phyloP scores from a whole-genome alignment of 1,140 invertebrate species.

The Pygmarrhopalites habei region DNA sequence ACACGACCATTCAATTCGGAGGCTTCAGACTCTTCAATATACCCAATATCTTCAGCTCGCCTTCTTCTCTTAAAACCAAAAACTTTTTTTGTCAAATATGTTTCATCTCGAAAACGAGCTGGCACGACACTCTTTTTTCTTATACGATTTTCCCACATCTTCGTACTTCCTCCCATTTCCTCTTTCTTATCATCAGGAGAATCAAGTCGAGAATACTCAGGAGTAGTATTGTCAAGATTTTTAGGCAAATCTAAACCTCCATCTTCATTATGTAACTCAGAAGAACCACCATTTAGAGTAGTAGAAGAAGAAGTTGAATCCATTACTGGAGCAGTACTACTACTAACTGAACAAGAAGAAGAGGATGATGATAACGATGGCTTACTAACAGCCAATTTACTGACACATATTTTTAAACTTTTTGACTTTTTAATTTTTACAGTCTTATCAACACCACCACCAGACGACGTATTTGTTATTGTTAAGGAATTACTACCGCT shows the following conservation, averaged over 20 bases:
- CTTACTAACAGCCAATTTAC: background rate
- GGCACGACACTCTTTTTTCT: constrained; percentile 26
- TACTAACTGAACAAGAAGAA: background rate
- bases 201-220: background rate
- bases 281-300: background rate
- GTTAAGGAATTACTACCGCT: background rate
- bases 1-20: background rate
- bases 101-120: constrained; percentile 28
- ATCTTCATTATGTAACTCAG: background rate
- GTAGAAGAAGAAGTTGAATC: background rate
- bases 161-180: too few relatives aligned
- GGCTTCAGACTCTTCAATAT: background rate
- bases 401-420: too few relatives aligned
- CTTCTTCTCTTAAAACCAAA: constrained; percentile 28
- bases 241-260: background rate
- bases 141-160: constrained; percentile 25
- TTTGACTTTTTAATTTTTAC: too few relatives aligned
- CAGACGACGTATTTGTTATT: too few relatives aligned
- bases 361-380: background rate
- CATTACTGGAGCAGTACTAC: background rate
- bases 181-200: background rate
- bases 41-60: constrained; percentile 3
- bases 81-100: constrained; percentile 28
- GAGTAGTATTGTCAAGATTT: background rate
- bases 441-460: background rate